Conservation (phyloP, 2,888 invertebrate genomes). For the Keiferia lycopersicella region DNA sequence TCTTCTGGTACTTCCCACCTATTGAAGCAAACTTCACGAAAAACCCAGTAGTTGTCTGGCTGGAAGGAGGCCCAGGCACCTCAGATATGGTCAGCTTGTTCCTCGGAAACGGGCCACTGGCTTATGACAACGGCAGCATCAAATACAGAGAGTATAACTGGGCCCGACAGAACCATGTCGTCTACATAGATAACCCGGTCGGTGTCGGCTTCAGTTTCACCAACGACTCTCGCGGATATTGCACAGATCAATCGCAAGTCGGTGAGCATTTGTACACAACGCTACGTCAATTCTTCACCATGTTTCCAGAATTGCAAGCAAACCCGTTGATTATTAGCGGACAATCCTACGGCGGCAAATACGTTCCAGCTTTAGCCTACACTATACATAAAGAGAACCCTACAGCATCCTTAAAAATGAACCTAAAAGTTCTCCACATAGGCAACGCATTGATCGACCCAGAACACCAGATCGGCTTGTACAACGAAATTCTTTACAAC, state of each 20-base stretch:
- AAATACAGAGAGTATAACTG: slow-evolving; percentile 87
- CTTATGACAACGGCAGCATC: slow-evolving; percentile 61
- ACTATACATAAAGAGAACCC: slow-evolving; percentile 86
- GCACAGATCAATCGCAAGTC: slow-evolving; percentile 88
- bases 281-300: slow-evolving; percentile 89
- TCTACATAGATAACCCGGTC: slow-evolving; percentile 96
- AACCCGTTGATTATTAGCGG: slow-evolving; percentile 93
- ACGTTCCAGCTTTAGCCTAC: slow-evolving; percentile 88
- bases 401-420: slow-evolving; percentile 84
- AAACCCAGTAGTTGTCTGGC: slow-evolving; percentile 88
- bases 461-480: slow-evolving; percentile 24
- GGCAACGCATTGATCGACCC: slow-evolving; percentile 29
- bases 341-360: slow-evolving; percentile 93
- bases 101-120: slow-evolving; percentile 89
- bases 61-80: slow-evolving; percentile 93
- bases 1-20: slow-evolving; percentile 96
- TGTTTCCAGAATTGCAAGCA: slow-evolving; percentile 88
- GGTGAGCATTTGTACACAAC: slow-evolving; percentile 89
- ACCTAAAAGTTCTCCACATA: slow-evolving; percentile 59
- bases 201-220: slow-evolving; percentile 97
- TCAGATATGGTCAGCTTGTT: slow-evolving; percentile 90
- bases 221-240: slow-evolving; percentile 87
- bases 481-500: slow-evolving; percentile 25
- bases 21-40: slow-evolving; percentile 67
- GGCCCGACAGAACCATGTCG: slow-evolving; percentile 88